These are phyloP conservation scores for Hyperopisus bebe DNA, from an alignment of 2,113 vertebrate genomes.

Conservation along the genomic window DNA sequence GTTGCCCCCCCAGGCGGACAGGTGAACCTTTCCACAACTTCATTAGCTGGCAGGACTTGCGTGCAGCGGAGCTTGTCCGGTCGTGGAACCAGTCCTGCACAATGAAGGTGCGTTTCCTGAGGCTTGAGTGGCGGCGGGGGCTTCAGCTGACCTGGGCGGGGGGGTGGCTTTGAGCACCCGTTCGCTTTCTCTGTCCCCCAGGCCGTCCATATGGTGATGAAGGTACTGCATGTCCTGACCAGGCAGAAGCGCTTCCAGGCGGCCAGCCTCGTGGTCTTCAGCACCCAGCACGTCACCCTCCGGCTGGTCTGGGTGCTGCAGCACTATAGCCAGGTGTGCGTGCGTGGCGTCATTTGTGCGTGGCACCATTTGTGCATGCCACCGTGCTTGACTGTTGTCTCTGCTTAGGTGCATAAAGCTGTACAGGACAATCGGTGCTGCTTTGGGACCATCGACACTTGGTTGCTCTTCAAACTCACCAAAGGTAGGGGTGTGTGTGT, in stretches of 20 bases:
- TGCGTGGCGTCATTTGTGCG: too few species aligned
- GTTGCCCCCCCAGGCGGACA: conserved; percentile 66
- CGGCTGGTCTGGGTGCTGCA: conserved; percentile 78
- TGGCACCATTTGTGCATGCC: too few species aligned
- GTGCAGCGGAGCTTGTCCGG: conserved; percentile 74
- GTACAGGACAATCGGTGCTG: conserved; percentile 74
- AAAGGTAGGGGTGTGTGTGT: conserved; percentile 64
- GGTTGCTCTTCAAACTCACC: conserved; percentile 86
- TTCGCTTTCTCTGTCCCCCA: conserved; percentile 38
- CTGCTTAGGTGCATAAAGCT: conserved; percentile 68
- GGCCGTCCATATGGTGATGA: conserved; percentile 68
- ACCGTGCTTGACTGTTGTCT: neutral
- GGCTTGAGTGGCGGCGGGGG: too few species aligned
- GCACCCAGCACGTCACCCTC: conserved; percentile 78
- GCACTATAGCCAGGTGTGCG: conserved; percentile 70
- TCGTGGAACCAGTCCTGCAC: conserved; percentile 84
- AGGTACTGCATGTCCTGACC: conserved; percentile 75
- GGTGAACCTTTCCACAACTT: conserved; percentile 93
- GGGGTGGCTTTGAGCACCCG: neutral
- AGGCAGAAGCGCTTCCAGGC: conserved; percentile 68
- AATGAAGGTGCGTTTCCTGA: conserved; percentile 71
- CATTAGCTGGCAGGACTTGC: conserved; percentile 91
- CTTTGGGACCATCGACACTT: conserved; percentile 91
- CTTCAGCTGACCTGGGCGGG: neutral
- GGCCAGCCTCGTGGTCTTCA: conserved; percentile 74